phyloP scores from a whole-genome alignment of 2,888 invertebrate genomes.

The Mactromeris polynyma region DNA sequence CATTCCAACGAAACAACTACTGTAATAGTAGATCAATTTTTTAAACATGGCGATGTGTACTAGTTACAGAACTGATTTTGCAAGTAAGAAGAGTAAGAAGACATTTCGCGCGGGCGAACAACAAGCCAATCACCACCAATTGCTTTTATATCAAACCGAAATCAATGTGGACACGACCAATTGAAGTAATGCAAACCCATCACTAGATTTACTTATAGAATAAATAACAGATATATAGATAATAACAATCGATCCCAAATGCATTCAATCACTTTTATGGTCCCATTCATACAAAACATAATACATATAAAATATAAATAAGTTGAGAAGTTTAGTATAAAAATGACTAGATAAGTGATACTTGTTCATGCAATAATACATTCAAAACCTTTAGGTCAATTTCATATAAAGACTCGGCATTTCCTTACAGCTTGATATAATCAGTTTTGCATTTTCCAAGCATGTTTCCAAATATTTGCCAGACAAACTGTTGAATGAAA shows the following conservation, averaged over 20 bases:
- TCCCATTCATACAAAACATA: constrained; percentile 3
- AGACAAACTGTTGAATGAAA: constrained; percentile 97
- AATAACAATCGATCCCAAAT: neutral
- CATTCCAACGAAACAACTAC: no score
- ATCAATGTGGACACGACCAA: no score
- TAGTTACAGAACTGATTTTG: no score
- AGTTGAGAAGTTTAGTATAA: neutral
- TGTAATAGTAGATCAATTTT: no score
- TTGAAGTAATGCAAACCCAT: no score
- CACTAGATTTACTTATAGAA: no score
- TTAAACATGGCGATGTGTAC: no score
- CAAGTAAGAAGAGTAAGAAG: no score
- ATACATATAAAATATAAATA: constrained; percentile 8
- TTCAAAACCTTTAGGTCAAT: neutral
- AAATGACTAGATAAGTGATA: neutral
- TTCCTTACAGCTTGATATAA: neutral
- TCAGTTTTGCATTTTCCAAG: constrained; percentile 88
- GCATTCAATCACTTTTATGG: neutral
- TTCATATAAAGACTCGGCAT: neutral
- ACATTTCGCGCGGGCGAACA: no score
- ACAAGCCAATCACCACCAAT: no score
- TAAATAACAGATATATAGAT: no score
- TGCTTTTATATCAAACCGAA: no score
- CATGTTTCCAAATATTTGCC: constrained; percentile 98
- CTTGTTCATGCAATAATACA: neutral